Base-by-base conservation (phyloP, 23 tunicate species). In the Trididemnum nubilum region DNA sequence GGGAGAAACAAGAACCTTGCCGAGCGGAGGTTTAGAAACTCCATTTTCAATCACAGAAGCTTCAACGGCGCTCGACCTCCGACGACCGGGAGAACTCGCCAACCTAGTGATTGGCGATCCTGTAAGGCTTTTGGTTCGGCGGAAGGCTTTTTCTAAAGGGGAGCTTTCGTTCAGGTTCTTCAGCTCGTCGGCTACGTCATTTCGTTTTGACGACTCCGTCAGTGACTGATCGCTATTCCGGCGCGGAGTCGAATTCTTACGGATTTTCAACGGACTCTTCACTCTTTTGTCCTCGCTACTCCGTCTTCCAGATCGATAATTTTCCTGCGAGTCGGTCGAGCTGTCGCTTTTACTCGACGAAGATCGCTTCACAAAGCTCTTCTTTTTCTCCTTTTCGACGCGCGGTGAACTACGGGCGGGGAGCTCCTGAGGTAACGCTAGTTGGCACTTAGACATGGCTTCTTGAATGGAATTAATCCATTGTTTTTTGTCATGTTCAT, bases 401-500 rank as follows among this genome's bases (percentile, higher is more conserved):
- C 21, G 52, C 51, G 9, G 15, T 28, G 81, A 77, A 2, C 81
- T 67, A 3, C 35, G 35, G 9, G 9, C 12, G 23, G 60, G 19
- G 5, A 38, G 19, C 1, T 12, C 40, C 2, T 36, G 2, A 24
- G 66, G 37, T 5, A 5, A 19, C 4, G 9, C 38, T 1, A 81
- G 19, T 27, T 40, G 87, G 82, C 54, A 83, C 15, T 86, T 87
- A 36, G 71, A 40, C 35, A 86, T 54, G 4, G 85, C 92, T 59
- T 92, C 92, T n/a, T 81, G 87, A n/a, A 92, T 28, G 18, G 91
- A 67, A 81, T 83, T 92, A 63, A 92, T 34, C 97, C 97, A 92
- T 51, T 86, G 97, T 64, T 92, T 92, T 0, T 80, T 77, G 77
- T 92, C 97, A 82, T 92, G 92, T 69, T 92, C 92, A 35, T 92